Base-by-base conservation (phyloP, 2,888 invertebrate genomes). In the Halictus quadricinctus region DNA sequence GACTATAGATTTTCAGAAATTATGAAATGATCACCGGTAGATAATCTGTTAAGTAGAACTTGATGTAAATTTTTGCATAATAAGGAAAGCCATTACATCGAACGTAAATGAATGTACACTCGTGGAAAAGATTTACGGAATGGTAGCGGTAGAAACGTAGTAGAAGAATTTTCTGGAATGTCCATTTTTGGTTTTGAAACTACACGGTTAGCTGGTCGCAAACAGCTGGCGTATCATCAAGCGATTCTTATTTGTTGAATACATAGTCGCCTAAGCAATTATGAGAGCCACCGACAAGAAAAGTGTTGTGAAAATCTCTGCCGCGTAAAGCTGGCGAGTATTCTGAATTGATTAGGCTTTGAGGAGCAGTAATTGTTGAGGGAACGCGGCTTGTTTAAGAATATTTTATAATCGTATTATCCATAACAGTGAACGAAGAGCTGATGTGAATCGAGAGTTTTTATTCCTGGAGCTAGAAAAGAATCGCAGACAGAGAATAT, bases 181-280 rank as follows among this genome's bases (percentile, higher is more conserved):
- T 25, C 13, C 25, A 29, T 64, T 64, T 13, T 29, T 64, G 60
- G n/a, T 64, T 64, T 15, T 29, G 25, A 41, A 41, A 41, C 36
- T 41, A 69, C 41, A 69, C 10, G 21, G 10, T 80, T 75, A 15
- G 2, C 43, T 12, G 18, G 13, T 29, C 50, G 48, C n/a, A 15
- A 36, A 41, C 36, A 46, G n/a, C 21, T 1, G 25, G 54, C 25
- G 46, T 36, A 54, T 58, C 36, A n/a, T 48, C 76, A 43, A 12
- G 64, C 21, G 54, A 15, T n/a, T 36, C 43, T 18, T 7, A 36
- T 2, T 21, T 82, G 64, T 78, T 58, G 74, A 75, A 66, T 54
- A 84, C 48, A 58, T 64, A 21, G 29, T 70, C 25, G 29, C 25
- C 72, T 21, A 29, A 48, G 75, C 54, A 78, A 82, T 82, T 84